A percentile compares a stretch with the other conserved stretches of the same genome.
These are phyloP conservation scores for Lasioglossum marginatum DNA, from an alignment of 2,888 invertebrate genomes.

Conservation along the genomic window DNA sequence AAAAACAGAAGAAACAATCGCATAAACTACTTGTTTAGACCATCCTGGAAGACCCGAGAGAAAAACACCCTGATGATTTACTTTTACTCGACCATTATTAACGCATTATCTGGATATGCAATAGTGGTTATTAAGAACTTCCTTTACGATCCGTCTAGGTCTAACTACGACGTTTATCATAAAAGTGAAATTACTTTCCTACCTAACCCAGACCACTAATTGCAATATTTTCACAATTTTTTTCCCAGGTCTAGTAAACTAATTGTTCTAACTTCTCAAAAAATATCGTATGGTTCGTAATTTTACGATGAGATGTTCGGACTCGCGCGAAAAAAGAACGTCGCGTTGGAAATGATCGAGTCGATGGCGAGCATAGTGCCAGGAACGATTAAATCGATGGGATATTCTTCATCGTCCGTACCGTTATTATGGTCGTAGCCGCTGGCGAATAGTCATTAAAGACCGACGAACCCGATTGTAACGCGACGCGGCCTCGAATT, in stretches of 20 bases:
- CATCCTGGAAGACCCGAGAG: background rate
- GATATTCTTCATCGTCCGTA: slow-evolving; percentile 54
- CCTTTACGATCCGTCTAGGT: background rate
- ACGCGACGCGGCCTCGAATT: slow-evolving; percentile 42
- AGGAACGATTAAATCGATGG: background rate
- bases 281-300: too few relatives aligned
- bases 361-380: background rate
- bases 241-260: too few relatives aligned
- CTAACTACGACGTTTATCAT: background rate
- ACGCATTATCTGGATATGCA: background rate
- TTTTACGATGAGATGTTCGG: too few relatives aligned
- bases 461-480: slow-evolving; percentile 67
- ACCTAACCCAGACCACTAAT: background rate
- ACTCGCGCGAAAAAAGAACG: background rate
- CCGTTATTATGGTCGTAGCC: slow-evolving; percentile 54
- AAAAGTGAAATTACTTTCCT: background rate
- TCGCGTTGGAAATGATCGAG: background rate
- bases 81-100: background rate
- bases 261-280: too few relatives aligned
- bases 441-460: slow-evolving; percentile 60
- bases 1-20: background rate
- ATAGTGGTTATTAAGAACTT: background rate
- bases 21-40: background rate
- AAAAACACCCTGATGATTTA: background rate
- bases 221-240: too few relatives aligned